phyloP scores from a whole-genome alignment of 2,113 vertebrate genomes.

The Carlito syrichta region DNA sequence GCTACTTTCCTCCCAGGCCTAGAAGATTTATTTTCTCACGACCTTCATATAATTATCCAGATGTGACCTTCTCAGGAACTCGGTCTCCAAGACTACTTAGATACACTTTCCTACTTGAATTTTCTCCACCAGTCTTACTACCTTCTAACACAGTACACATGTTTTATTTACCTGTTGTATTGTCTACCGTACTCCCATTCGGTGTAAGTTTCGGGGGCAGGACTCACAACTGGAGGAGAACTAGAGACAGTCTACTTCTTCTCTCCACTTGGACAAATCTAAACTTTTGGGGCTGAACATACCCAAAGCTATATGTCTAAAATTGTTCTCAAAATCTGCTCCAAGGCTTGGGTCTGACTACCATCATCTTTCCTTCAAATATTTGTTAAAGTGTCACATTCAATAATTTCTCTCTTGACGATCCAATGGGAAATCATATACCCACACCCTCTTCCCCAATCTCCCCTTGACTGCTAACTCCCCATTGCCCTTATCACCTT shows the following conservation, averaged over 20 bases:
- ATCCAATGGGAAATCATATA: constrained; percentile 8
- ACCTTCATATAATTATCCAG: neutral
- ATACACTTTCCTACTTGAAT: neutral
- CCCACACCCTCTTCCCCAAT: neutral
- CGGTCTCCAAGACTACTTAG: neutral
- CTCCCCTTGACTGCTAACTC: neutral
- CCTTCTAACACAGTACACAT: neutral
- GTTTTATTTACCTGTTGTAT: neutral
- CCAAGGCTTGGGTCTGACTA: neutral
- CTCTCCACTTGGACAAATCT: neutral
- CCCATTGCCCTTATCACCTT: neutral
- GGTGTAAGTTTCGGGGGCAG: constrained; percentile 4
- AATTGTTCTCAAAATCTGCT: neutral
- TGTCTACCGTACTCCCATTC: neutral
- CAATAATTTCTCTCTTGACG: constrained; percentile 17
- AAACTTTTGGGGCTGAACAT: constrained; percentile 12
- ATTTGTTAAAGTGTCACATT: neutral
- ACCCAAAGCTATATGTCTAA: neutral
- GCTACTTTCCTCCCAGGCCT: neutral
- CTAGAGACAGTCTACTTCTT: neutral
- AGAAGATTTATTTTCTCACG: neutral
- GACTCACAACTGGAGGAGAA: neutral
- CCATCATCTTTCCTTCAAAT: neutral
- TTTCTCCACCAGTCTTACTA: neutral
- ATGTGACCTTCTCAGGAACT: neutral